Evolutionary conservation across 2,888 invertebrate genomes (phyloP), one percentile per base, ranked within the genome.

Genomic region (Cephus pulcher): DNA sequence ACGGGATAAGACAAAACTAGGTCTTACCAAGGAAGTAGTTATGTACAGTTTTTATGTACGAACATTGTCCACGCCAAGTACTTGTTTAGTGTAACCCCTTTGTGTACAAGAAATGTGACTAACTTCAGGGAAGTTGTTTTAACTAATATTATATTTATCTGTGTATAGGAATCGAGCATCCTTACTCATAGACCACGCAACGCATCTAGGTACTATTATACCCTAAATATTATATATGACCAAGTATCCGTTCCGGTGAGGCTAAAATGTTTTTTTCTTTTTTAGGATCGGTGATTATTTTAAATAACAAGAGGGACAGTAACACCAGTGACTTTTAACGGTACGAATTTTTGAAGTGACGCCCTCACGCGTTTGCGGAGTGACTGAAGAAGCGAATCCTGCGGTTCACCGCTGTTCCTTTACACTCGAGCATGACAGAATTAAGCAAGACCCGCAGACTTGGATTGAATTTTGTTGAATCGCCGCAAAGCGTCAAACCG

Each of bases 21-120:
- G 84, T 83, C 84, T 82, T 82, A 79, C 81, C 82, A 81, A 83
- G 84, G 83, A 84, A 84, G 82, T 83, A 79, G 82, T 78, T 56
- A 56, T 56, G 56, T 56, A 56, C 56, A 56, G 56, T 56, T 56
- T 56, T 56, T 56, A 56, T 56, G 23, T 56, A 23, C 23, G 56
- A 56, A 23, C 56, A 56, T 15, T 23, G 56, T n/a, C 56, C 4
- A 56, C 56, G 56, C 23, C 23, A 23, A 23, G 23, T 56, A 56
- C 56, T 56, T 56, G 56, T 56, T 2, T 56, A 23, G 56, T 56
- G 9, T 23, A 56, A 23, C 56, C 9, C 56, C 23, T 56, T 56
- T 56, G 56, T 56, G 23, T 23, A 56, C 23, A 56, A 56, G 56
- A 56, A 56, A 6, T 15, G 23, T 15, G 56, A 56, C 56, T 56